Base-by-base conservation (phyloP, 2,113 vertebrate genomes). In the Sander vitreus region DNA sequence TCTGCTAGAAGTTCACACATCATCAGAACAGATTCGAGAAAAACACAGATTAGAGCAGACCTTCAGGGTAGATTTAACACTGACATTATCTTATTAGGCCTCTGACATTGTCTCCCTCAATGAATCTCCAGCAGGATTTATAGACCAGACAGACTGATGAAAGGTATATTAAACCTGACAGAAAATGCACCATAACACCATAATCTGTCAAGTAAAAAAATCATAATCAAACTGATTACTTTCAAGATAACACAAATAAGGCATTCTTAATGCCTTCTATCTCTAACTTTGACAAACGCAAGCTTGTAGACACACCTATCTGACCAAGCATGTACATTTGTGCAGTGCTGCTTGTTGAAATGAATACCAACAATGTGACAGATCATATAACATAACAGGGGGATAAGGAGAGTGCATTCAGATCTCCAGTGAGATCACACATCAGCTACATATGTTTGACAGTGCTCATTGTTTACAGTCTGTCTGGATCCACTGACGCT, bases 61-160 rank as follows among this genome's bases (percentile, higher is more conserved):
- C 55, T 85, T 18, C 50, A 74, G 72, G 77, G 54, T 16, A 73
- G 36, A 90, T 83, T 59, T 73, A 59, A 72, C 25, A 4, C 39
- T 85, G 67, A 78, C 79, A 82, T 89, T 90, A 66, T 67, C 68
- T 78, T 53, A 66, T 80, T 82, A 73, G 63, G 63, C 62, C 23
- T 62, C 48, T 66, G 73, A 83, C 73, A 85, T 84, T 84, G 73
- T 90, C 84, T 89, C 39, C 48, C 54, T 80, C 59, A 75, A 51
- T 75, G 55, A 83, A 76, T 80, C 57, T 14, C 81, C 58, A 85
- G 85, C 55, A 71, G 51, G 59, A 92, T 91, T 77, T 18, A 88
- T 89, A 86, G 50, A 74, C 2, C 1, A 84, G 81, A 88, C 78
- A 68, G 48, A 47, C 7, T 47, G 65, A 78, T 30, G 70, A 57